Evolutionary conservation across 2,113 vertebrate species (phyloP).

Genomic region (Cettia cetti): DNA sequence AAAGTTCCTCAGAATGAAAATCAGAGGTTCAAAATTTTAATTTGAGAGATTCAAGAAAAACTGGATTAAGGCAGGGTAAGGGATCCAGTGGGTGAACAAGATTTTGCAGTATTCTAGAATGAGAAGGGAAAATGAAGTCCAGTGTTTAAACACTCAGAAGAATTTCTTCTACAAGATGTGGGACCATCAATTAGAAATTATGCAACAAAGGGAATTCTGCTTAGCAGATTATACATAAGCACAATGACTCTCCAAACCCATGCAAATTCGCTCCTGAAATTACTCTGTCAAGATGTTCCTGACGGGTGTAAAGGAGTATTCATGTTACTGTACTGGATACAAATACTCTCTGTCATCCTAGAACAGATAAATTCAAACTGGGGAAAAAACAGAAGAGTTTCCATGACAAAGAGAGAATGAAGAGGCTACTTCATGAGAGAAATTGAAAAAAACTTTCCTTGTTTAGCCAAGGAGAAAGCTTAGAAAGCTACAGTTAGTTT

Average conservation of each 20-base stretch:
- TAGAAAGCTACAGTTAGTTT: background rate
- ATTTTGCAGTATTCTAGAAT: background rate
- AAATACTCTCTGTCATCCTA: background rate
- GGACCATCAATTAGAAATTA: background rate
- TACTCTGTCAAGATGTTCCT: background rate
- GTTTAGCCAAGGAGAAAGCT: background rate
- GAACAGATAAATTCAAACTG: background rate
- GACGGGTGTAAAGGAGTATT: background rate
- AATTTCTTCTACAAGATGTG: background rate
- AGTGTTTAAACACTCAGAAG: background rate
- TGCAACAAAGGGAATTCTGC: background rate
- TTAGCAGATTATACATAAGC: background rate
- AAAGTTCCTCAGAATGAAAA: background rate
- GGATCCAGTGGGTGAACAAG: background rate
- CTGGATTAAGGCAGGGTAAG: background rate
- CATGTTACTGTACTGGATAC: background rate
- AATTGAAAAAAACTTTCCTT: background rate
- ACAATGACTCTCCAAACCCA: background rate
- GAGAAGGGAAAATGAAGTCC: background rate
- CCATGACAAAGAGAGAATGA: background rate
- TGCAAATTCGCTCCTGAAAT: background rate
- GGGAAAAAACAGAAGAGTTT: background rate
- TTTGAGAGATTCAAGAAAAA: background rate
- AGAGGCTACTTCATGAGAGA: background rate
- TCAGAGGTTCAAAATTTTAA: background rate